Evolutionary conservation across 2,888 invertebrate species (phyloP).

Genomic region (Blastobasis adustella): DNA sequence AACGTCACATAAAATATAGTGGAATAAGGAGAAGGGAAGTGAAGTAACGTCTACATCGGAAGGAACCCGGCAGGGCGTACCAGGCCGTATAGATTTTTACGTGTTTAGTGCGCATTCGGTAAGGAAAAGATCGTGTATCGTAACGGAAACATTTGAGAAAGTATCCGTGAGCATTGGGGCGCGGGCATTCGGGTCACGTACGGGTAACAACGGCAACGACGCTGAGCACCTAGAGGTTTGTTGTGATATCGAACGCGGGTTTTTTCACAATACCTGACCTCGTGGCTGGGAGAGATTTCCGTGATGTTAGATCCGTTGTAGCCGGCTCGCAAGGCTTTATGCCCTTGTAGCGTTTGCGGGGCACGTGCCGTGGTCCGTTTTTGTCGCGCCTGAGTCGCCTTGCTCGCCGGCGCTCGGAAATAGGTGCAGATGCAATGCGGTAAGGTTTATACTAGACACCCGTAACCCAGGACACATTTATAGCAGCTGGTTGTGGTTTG

Average conservation of each 20-base stretch:
- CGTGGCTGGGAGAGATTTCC: slow-evolving; percentile 50
- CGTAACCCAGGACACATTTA: too few species aligned
- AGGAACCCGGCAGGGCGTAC: background rate
- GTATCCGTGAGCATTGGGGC: slow-evolving; percentile 18
- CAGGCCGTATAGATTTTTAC: slow-evolving; percentile 56
- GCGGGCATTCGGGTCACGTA: slow-evolving; percentile 62
- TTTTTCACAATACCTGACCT: slow-evolving; percentile 68
- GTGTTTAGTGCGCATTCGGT: slow-evolving; percentile 56
- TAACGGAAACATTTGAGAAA: slow-evolving; percentile 65
- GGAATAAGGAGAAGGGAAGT: slow-evolving; percentile 17
- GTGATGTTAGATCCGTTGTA: slow-evolving; percentile 22
- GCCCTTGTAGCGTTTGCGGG: slow-evolving; percentile 40
- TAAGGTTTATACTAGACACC: too few species aligned
- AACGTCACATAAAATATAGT: too few species aligned
- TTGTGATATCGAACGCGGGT: slow-evolving; percentile 63
- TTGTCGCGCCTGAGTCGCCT: background rate
- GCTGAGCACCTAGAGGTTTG: slow-evolving; percentile 63
- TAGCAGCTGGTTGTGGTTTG: too few species aligned
- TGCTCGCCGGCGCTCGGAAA: too few species aligned
- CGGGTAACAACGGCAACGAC: slow-evolving; percentile 57
- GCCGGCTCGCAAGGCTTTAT: slow-evolving; percentile 44
- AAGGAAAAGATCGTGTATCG: slow-evolving; percentile 62
- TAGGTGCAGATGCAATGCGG: too few species aligned
- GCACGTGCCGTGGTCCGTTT: slow-evolving; percentile 34
- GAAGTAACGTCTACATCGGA: slow-evolving; percentile 18